A percentile compares a stretch with the other conserved stretches of the same genome.
These are phyloP conservation scores for Diceros bicornis DNA, from an alignment of 2,797 vertebrate genomes.

Conservation along the genomic window DNA sequence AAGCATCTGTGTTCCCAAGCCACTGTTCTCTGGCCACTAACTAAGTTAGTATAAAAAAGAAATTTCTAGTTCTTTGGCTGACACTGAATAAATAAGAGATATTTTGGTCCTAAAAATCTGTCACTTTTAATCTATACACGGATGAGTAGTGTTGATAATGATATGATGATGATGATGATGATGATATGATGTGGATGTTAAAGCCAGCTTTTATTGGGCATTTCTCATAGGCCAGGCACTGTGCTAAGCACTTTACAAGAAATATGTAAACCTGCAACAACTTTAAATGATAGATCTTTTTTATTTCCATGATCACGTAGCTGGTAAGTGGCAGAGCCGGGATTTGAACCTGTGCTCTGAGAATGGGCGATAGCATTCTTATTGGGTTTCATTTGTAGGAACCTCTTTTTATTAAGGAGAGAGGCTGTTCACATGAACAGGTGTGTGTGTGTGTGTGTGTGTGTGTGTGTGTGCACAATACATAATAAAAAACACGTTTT, in stretches of 20 bases:
- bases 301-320: background rate
- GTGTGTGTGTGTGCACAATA: background rate
- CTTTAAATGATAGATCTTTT: background rate
- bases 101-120: background rate
- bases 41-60: background rate
- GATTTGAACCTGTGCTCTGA: background rate
- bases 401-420: background rate
- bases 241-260: background rate
- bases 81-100: background rate
- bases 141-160: background rate
- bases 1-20: background rate
- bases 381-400: conserved; percentile 4
- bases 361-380: background rate
- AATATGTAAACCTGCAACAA: background rate
- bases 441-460: conserved; percentile 9
- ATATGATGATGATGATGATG: background rate
- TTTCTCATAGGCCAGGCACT: background rate
- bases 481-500: conserved; percentile 76
- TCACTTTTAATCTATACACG: background rate
- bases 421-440: conserved; percentile 19
- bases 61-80: background rate
- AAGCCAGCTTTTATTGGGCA: background rate
- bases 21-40: background rate
- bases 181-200: background rate
- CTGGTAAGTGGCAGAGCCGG: background rate